Evolutionary conservation across 2,113 vertebrate genomes (phyloP).

Genomic region (Ivindomyrus marchei): DNA sequence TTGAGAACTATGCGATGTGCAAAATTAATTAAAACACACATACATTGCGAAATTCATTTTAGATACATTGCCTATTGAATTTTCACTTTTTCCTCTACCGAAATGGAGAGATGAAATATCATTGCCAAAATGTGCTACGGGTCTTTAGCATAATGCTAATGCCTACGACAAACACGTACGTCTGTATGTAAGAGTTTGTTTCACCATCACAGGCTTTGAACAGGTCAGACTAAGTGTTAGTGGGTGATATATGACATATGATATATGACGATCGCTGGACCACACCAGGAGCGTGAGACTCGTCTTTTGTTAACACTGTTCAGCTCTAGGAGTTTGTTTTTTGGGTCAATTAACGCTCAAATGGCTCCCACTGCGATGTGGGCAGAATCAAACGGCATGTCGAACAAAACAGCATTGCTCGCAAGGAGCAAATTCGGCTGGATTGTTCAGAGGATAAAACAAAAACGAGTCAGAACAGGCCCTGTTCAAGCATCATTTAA

Average conservation of each 20-base stretch:
- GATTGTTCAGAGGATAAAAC: neutral
- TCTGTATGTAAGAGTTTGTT: neutral
- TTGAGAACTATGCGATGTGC: neutral
- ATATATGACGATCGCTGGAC: neutral
- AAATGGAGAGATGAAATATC: neutral
- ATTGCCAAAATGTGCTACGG: neutral
- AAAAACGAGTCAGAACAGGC: neutral
- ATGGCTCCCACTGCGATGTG: neutral
- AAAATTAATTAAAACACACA: neutral
- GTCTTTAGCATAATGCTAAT: neutral
- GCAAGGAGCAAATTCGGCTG: neutral
- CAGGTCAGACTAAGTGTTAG: neutral
- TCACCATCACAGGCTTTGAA: neutral
- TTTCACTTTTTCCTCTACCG: neutral
- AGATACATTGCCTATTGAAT: neutral
- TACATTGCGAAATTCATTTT: neutral
- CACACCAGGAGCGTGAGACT: neutral
- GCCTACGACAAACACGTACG: neutral
- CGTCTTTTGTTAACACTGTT: neutral
- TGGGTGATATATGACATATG: neutral
- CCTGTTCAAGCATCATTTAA: neutral
- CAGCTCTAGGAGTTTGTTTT: neutral
- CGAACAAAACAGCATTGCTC: neutral
- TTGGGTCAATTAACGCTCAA: neutral
- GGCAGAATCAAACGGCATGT: neutral